Conservation (phyloP, 2,797 vertebrate genomes). For the Distichodus sexfasciatus region DNA sequence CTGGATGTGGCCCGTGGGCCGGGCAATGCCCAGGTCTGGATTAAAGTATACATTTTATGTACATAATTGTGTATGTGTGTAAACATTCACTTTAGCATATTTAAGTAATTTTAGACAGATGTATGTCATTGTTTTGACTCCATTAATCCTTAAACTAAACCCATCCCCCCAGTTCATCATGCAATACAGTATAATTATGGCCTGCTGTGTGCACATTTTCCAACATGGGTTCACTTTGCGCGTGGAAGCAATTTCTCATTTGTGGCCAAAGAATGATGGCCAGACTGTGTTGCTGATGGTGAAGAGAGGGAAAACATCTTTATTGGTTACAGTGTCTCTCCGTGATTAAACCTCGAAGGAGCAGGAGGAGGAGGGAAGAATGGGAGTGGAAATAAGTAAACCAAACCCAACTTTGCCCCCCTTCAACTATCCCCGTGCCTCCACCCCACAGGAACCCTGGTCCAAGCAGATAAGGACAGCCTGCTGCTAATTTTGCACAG, state of each 20-base stretch:
- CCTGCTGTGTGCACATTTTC: background rate
- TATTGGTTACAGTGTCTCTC: constrained; percentile 62
- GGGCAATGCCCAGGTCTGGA: too few species aligned
- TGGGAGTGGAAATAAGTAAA: constrained; percentile 76
- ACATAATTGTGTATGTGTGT: too few species aligned
- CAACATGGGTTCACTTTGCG: background rate
- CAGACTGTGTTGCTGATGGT: background rate
- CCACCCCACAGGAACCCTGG: constrained; percentile 83
- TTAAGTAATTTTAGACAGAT: background rate
- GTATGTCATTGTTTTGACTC: background rate
- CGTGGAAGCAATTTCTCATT: background rate
- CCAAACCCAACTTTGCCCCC: constrained; percentile 57
- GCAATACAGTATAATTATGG: background rate
- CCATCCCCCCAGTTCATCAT: background rate
- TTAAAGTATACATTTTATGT: too few species aligned
- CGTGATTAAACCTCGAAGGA: constrained; percentile 66
- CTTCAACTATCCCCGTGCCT: constrained; percentile 37
- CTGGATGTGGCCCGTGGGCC: too few species aligned
- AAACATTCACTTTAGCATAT: background rate
- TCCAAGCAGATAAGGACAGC: constrained; percentile 89
- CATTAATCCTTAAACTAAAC: background rate
- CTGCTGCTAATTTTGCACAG: constrained; percentile 89
- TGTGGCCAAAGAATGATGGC: background rate
- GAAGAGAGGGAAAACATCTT: background rate
- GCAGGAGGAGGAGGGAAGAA: constrained; percentile 68